These are phyloP conservation scores for Thalassarche chlororhynchos DNA, from an alignment of 2,113 vertebrate genomes.

Conservation along the genomic window DNA sequence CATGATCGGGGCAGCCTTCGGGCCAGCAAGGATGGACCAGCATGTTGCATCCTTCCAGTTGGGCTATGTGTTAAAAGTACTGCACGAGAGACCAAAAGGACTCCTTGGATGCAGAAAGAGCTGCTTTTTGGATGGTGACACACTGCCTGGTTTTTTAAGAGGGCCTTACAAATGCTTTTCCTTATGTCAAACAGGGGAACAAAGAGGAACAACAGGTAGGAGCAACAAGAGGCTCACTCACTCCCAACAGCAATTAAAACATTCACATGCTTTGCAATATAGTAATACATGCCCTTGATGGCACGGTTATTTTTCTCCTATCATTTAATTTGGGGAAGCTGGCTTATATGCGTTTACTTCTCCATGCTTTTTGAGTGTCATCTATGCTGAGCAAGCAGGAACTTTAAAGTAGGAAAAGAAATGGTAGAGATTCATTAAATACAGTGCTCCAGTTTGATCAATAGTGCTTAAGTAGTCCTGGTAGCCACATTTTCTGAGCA, in stretches of 20 bases:
- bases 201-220: background rate
- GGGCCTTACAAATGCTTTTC: background rate
- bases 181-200: background rate
- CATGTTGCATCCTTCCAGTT: accelerated
- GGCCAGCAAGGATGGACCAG: background rate
- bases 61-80: background rate
- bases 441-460: background rate
- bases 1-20: accelerated
- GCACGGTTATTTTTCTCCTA: background rate
- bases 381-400: background rate
- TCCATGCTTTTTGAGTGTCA: background rate
- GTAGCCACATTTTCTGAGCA: background rate
- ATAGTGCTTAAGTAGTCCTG: background rate
- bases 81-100: background rate
- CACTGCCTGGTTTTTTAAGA: background rate
- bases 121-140: background rate
- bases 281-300: background rate
- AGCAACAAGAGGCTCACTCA: background rate
- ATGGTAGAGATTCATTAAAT: background rate
- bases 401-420: background rate
- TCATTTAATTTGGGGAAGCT: background rate
- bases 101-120: background rate
- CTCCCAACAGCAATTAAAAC: background rate
- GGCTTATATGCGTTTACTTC: background rate
- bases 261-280: background rate